Conservation (phyloP, 2,888 invertebrate species). For the Callyntrura sp. region DNA sequence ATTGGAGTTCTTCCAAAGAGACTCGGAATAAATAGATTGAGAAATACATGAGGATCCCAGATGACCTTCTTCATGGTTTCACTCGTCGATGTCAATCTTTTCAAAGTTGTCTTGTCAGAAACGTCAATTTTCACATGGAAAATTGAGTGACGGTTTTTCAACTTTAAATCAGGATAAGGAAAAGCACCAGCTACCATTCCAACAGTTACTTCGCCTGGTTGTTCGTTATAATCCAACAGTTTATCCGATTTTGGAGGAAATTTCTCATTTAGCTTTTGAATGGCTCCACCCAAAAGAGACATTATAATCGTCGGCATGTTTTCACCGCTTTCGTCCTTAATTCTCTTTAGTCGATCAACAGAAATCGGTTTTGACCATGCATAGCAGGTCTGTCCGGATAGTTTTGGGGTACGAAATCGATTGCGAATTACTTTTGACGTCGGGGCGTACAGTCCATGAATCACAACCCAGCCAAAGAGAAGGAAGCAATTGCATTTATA, state of each 20-base stretch:
- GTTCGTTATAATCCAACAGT: neutral
- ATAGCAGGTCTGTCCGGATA: constrained; percentile 75
- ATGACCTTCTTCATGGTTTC: constrained; percentile 68
- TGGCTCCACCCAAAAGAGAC: constrained; percentile 68
- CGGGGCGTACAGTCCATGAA: constrained; percentile 74
- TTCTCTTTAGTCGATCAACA: constrained; percentile 64
- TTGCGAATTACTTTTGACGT: constrained; percentile 61
- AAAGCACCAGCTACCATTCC: constrained; percentile 80
- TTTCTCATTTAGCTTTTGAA: constrained; percentile 71
- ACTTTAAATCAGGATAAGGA: constrained; percentile 77
- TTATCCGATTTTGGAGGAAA: constrained; percentile 41
- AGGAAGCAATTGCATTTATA: constrained; percentile 76
- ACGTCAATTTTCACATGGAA: constrained; percentile 66
- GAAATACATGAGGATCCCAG: constrained; percentile 73
- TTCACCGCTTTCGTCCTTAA: constrained; percentile 64
- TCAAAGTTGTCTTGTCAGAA: constrained; percentile 50
- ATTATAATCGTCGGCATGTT: constrained; percentile 79
- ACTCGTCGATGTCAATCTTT: constrained; percentile 59
- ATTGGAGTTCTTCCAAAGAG: constrained; percentile 79
- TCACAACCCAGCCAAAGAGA: constrained; percentile 71
- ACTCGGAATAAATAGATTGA: constrained; percentile 76
- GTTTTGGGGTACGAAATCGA: constrained; percentile 75
- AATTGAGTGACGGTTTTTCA: constrained; percentile 78
- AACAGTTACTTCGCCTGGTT: constrained; percentile 56
- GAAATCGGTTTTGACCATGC: constrained; percentile 78